Percentiles rank a stretch among this genome's conserved stretches.
Evolutionary conservation across 2,888 invertebrate genomes (phyloP).

Genomic region (Drosophila acutilabella): DNA sequence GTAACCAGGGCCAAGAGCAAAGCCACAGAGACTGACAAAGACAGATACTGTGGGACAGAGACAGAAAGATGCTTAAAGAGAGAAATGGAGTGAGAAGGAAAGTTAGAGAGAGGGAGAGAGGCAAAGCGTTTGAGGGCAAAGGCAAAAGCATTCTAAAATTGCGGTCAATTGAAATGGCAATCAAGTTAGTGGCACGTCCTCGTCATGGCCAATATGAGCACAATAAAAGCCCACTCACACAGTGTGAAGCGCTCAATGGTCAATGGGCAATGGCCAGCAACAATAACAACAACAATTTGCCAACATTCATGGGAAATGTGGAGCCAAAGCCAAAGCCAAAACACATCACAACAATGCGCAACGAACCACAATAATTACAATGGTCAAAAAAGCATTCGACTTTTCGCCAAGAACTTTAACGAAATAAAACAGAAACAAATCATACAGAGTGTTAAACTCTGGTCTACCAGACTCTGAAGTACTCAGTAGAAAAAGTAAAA

Average conservation of each 20-base stretch:
- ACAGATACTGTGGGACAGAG: not conserved
- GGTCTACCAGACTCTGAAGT: not conserved
- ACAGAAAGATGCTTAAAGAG: not conserved
- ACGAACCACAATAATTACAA: constrained; percentile 65
- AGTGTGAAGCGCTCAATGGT: constrained; percentile 22
- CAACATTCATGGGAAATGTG: constrained; percentile 51
- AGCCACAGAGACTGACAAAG: not conserved
- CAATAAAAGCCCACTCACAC: constrained; percentile 52
- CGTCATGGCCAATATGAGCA: constrained; percentile 64
- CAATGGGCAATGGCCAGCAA: constrained; percentile 5
- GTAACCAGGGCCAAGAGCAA: constrained; percentile 28
- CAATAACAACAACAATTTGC: constrained; percentile 47
- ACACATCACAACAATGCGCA: constrained; percentile 43
- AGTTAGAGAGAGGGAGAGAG: not conserved
- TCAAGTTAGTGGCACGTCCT: constrained; percentile 78
- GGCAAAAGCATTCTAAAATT: constrained; percentile 72
- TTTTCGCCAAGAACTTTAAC: constrained; percentile 29
- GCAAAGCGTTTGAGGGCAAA: constrained; percentile 4
- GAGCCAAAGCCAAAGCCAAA: constrained; percentile 8
- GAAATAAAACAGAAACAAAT: constrained; percentile 54
- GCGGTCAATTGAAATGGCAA: constrained; percentile 80
- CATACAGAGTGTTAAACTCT: constrained; percentile 40
- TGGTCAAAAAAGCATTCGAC: constrained; percentile 38
- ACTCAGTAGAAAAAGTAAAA: not conserved
- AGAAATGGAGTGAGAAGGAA: not conserved